Base-by-base conservation (phyloP, 2,888 invertebrate genomes). In the Oegoconia quadripuncta region DNA sequence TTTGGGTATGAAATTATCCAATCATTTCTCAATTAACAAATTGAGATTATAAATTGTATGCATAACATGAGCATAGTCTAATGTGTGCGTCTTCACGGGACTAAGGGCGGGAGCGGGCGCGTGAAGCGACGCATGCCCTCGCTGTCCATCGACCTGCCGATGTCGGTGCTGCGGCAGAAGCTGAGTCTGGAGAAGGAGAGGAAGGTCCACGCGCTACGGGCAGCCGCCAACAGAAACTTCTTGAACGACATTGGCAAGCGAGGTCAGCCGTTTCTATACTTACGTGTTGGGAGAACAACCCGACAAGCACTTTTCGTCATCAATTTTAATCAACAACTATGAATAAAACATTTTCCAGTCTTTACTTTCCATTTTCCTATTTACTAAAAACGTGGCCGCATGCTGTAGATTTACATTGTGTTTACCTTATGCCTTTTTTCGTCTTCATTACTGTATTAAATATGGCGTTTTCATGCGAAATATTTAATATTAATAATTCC, bases 81-180 rank as follows among this genome's bases (percentile, higher is more conserved):
- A 27, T 27, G 23, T n/a, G n/a, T 27, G 6, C 13, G 27, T 27
- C 13, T 27, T 27, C 13, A 14, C 12, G 27, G 27, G 16, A n/a
- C 12, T 60, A 82, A 83, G 83, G 74, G 52, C 39, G 66, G 58
- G 59, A 81, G 74, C 50, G 75, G 82, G 40, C 78, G 88, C 46
- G 75, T 74, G 58, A 90, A 90, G 75, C 84, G 91, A 42, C 89
- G 89, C 62, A 89, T 89, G 72, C 90, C 91, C 3, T 93, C 93
- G 22, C 87, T 96, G 57, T 96, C 96, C 63, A 95, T 96, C 80
- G 93, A 94, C 56, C 93, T 95, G 84, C 94, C 96, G 2, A 84
- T 96, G 88, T 95, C 96, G 58, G 94, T 96, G 46, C 89, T 96
- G 48, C 91, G 96, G 38, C 92, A 95, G 73, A 91, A 94, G 58